Percentiles rank a stretch among this genome's conserved stretches.
Evolutionary conservation across 2,888 invertebrate species (phyloP).

Genomic region (Hirudinaria manillensis): DNA sequence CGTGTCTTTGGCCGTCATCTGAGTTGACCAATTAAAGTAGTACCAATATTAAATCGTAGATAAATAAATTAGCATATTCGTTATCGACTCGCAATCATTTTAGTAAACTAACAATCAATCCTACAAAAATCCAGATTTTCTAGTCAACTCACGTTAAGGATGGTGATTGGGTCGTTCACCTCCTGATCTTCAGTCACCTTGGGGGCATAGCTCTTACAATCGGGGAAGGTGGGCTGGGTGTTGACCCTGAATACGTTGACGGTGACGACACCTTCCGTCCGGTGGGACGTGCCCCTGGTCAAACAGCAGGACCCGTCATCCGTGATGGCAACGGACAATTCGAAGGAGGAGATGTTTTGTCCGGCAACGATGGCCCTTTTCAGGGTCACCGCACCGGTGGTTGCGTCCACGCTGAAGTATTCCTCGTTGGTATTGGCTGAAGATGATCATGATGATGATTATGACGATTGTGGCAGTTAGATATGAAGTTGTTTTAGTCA

Average conservation of each 20-base stretch:
- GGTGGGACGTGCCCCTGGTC: background rate
- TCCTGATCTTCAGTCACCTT: constrained; percentile 32
- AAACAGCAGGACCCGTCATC: constrained; percentile 82
- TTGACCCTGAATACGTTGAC: constrained; percentile 36
- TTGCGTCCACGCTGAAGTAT: constrained; percentile 46
- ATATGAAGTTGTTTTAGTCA: background rate
- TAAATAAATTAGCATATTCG: too few relatives aligned
- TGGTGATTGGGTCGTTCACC: constrained; percentile 19
- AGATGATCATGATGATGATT: background rate
- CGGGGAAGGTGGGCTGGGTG: constrained; percentile 38
- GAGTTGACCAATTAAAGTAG: background rate
- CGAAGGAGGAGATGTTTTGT: constrained; percentile 62
- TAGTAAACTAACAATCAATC: background rate
- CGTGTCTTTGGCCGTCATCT: constrained; percentile 37
- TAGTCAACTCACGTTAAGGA: constrained; percentile 34
- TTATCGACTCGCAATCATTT: background rate
- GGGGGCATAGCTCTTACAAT: constrained; percentile 33
- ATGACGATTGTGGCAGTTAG: background rate
- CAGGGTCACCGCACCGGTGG: constrained; percentile 49
- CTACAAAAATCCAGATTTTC: background rate
- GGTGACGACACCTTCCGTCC: constrained; percentile 24
- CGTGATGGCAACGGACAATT: constrained; percentile 88
- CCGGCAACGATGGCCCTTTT: constrained; percentile 40
- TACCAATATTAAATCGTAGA: background rate
- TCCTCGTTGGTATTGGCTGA: background rate